Evolutionary conservation across 2,797 vertebrate genomes (phyloP).

Genomic region (Manis crassicaudata): DNA sequence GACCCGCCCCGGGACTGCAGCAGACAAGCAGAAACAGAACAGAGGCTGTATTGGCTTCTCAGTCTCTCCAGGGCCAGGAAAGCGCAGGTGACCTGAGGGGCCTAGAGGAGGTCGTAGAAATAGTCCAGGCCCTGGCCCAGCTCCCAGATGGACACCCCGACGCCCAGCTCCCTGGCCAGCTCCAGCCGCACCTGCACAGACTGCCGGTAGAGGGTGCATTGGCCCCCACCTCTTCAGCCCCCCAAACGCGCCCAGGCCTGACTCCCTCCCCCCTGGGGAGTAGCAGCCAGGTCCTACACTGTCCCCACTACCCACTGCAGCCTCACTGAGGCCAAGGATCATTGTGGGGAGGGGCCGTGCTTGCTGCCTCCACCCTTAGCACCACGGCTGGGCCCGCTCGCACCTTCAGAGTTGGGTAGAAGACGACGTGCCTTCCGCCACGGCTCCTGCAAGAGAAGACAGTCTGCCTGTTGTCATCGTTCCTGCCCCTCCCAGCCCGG

Average conservation of each 20-base stretch:
- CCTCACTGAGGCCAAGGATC: neutral
- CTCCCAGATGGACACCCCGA: constrained; percentile 98
- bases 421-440: constrained; percentile 91
- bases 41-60: constrained; percentile 47
- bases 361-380: too few relatives aligned
- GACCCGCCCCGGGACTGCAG: neutral
- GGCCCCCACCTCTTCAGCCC: rapidly evolving
- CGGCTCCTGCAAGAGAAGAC: constrained; percentile 88
- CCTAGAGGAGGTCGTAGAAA: constrained; percentile 94
- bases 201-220: constrained; percentile 81
- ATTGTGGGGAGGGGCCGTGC: rapidly evolving
- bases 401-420: constrained; percentile 97
- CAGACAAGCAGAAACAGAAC: neutral
- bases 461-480: rapidly evolving
- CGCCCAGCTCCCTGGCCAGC: constrained; percentile 94
- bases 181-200: constrained; percentile 93
- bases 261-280: neutral
- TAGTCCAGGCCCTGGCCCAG: constrained; percentile 99
- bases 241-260: neutral
- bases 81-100: rapidly evolving
- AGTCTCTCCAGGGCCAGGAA: too few relatives aligned
- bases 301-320: neutral
- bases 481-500: rapidly evolving
- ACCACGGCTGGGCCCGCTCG: neutral
- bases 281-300: neutral